Evolutionary conservation across 2,888 invertebrate genomes (phyloP).

Genomic region (Dysmachus trigonus): DNA sequence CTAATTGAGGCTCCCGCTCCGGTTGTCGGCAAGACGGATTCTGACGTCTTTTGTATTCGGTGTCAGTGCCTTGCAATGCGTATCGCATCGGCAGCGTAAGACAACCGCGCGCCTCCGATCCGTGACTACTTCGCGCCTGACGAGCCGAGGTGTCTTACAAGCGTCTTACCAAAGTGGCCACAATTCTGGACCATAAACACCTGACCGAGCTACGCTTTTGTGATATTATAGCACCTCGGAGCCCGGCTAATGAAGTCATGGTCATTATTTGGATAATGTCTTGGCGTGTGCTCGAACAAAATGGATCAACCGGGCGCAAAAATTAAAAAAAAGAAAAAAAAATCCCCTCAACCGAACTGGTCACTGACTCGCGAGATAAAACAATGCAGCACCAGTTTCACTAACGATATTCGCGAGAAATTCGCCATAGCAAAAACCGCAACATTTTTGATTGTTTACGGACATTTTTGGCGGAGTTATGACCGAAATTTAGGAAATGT

Average conservation of each 20-base stretch:
- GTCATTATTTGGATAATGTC: conserved; percentile 46
- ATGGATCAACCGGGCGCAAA: neutral
- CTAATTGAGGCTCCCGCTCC: neutral
- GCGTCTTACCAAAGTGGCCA: neutral
- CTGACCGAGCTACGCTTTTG: neutral
- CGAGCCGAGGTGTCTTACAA: neutral
- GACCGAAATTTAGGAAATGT: neutral
- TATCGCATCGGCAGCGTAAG: neutral
- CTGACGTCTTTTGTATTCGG: neutral
- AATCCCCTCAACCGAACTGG: neutral
- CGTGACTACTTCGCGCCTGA: neutral
- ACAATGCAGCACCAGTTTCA: neutral
- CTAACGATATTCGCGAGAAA: neutral
- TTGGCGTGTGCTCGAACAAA: conserved; percentile 22
- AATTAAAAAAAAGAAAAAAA: too few species aligned
- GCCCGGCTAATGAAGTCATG: conserved; percentile 45
- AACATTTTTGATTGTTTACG: neutral
- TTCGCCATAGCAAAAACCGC: neutral
- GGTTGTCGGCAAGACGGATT: neutral
- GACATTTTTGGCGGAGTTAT: neutral
- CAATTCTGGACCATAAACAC: conserved; percentile 1
- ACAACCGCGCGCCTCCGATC: neutral
- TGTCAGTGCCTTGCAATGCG: neutral
- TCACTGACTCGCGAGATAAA: neutral
- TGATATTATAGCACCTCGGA: neutral